phyloP scores from a whole-genome alignment of 2,113 vertebrate species.

The Melanerpes aurifrons region DNA sequence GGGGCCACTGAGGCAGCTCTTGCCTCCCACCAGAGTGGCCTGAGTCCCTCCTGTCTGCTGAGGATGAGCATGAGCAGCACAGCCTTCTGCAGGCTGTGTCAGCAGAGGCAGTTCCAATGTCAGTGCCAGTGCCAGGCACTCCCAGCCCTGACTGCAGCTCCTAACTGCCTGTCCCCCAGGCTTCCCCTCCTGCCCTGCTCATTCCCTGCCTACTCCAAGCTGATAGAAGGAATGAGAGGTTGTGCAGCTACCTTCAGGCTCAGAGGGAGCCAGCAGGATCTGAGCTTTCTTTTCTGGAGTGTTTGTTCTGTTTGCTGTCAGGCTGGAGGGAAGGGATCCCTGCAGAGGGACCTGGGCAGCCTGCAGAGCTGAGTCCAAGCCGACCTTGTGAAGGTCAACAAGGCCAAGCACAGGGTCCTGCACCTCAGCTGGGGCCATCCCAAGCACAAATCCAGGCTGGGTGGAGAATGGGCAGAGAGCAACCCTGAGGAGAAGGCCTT shows the following conservation, averaged over 20 bases:
- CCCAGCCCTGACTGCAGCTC: background rate
- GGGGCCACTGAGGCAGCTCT: background rate
- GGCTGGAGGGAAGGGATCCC: no score
- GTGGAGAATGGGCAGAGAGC: no score
- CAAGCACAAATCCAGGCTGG: no score
- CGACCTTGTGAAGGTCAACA: no score
- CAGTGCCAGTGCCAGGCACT: fast-evolving
- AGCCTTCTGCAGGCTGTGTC: background rate
- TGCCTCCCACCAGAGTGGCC: background rate
- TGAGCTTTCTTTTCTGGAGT: background rate
- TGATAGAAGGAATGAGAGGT: background rate
- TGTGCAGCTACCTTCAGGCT: background rate
- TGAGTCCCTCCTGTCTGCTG: background rate
- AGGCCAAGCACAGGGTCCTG: no score
- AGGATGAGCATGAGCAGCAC: background rate
- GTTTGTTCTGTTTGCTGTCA: background rate
- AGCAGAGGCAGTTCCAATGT: background rate
- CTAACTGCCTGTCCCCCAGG: background rate
- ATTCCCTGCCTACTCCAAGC: background rate
- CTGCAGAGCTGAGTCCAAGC: no score
- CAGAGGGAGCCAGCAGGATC: background rate
- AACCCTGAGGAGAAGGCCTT: no score
- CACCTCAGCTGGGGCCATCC: no score
- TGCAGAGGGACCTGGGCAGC: no score
- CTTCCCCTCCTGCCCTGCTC: background rate